Base-by-base conservation (phyloP, 2,113 vertebrate genomes). In the Pseudorectes ferrugineus region DNA sequence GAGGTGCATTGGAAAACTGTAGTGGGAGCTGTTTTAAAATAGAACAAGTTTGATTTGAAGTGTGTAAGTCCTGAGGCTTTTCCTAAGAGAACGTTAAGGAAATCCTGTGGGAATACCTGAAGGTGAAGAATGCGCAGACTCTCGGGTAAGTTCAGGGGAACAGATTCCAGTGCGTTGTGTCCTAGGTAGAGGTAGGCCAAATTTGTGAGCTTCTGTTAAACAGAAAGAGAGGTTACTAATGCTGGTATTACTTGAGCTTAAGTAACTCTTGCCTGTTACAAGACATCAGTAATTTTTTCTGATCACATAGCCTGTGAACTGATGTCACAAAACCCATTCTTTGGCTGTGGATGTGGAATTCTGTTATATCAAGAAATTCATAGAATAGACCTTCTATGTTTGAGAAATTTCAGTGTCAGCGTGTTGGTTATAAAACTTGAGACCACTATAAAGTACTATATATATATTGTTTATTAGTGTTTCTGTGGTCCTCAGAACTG, bases 111-210 rank as follows among this genome's bases (percentile, higher is more conserved):
- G 58, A 89, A 55, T 95, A 99, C 99, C 99, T 99, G 99, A 77
- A 99, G 98, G 84, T 99, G 99, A 88, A 99, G 97, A 77, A 98
- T 97, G 38, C 98, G 98, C 42, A 99, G 98, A 9, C 95, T 99
- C 88, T 99, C 99, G 1, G 99, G 99, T 94, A 99, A 98, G 35
- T 98, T 94, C 83, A 86, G 94, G 38, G 99, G 99, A 87, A 99
- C 98, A 10, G 98, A 98, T 85, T 99, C 99, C 94, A 99, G 97
- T 74, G 98, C 96, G 4, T 99, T 99, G 88, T 99, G 96, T 57
- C 98, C 98, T 91, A 99, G 88, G 93, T 98, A 99, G 89, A 99
- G 98, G 93, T 98, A 99, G 52, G 95, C 94, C 86, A 99, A 95
- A 43, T 97, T 98, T 86, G 96, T 98, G 95, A 99, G 89, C 98